Base-by-base conservation (phyloP, 2,888 invertebrate species). In the Cataglyphis rosenhaueri region DNA sequence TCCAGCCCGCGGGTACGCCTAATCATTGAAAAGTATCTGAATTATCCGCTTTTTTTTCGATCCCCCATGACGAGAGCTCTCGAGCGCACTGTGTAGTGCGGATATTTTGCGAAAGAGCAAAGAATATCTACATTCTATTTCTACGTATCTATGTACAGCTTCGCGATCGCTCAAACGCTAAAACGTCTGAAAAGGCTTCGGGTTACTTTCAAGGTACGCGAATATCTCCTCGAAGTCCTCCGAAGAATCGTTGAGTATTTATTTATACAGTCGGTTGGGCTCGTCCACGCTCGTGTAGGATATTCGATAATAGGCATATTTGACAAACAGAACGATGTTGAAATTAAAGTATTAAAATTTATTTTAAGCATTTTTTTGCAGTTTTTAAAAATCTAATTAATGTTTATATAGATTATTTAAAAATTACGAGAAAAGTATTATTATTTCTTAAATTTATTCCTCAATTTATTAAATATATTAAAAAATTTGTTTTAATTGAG, bases 201-300 rank as follows among this genome's bases (percentile, higher is more conserved):
- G 87, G 83, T 89, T 92, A 92, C 92, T 91, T 92, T 92, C 92
- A 92, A 92, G 92, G 92, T 92, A 92, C 92, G 90, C 87, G 85
- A 90, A 84, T 61, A 61, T 82, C 71, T 21, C 84, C 85, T 82
- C 84, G 76, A 86, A 86, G 79, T 79, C 59, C 59, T 59, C 75
- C 78, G 78, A 73, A 79, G 75, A 44, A 79, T 79, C 84, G 84
- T 84, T 88, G 84, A 84, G n/a, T 89, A 91, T 92, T 89, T 89
- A 91, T 92, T 89, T 92, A 89, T 91, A 91, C 75, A 57, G 32
- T 41, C 59, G 59, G 35, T 12, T 71, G 57, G 66, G 66, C 21
- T 70, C n/a, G 41, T 79, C 10, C 38, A 57, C 38, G 12, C 57
- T 55, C 55, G n/a, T 66, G 55, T 9, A 57, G 55, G 25, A 21